These are phyloP conservation scores for Siniperca obscura DNA, from an alignment of 2,797 vertebrate genomes.

Conservation along the genomic window DNA sequence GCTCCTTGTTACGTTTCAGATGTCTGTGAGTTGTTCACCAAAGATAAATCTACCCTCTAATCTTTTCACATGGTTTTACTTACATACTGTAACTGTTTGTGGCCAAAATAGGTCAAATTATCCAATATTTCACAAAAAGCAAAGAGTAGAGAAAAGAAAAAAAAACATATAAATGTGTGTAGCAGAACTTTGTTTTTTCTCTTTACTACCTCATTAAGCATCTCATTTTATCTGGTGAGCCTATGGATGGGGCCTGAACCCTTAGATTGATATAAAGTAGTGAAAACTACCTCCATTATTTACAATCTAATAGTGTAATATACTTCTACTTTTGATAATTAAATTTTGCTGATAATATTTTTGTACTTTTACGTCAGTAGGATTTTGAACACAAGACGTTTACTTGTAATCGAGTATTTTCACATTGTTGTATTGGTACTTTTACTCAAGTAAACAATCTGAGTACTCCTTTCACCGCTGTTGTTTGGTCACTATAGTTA, in stretches of 20 bases:
- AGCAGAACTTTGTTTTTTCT: background rate
- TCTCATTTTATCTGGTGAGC: background rate
- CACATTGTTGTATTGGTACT: background rate
- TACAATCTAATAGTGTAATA: background rate
- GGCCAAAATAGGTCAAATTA: background rate
- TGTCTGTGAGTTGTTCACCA: background rate
- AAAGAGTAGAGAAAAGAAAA: background rate
- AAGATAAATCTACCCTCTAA: background rate
- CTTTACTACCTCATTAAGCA: background rate
- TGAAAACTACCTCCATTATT: background rate
- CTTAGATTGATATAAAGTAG: background rate
- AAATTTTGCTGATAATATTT: constrained; percentile 2
- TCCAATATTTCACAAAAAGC: background rate
- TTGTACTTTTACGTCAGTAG: background rate
- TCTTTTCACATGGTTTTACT: background rate
- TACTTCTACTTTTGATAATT: background rate
- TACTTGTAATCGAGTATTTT: background rate
- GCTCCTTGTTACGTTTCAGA: background rate
- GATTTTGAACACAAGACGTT: background rate
- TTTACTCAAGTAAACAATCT: background rate
- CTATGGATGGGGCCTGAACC: background rate
- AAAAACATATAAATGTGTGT: background rate
- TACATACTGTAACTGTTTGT: background rate
- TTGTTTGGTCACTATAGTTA: background rate
- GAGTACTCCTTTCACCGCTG: background rate